Conservation (phyloP, 2,888 invertebrate genomes). For the Lysandra coridon region DNA sequence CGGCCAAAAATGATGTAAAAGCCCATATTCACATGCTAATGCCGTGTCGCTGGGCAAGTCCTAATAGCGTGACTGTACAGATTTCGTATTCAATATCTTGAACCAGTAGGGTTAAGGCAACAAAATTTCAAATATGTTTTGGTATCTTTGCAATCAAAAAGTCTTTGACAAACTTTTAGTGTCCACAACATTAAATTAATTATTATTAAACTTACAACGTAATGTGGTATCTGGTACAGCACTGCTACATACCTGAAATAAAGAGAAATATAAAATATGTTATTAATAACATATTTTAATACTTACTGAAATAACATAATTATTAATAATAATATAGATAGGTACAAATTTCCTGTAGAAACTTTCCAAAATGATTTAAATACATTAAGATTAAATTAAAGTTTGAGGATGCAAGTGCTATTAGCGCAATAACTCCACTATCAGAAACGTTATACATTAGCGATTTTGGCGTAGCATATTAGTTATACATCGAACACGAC, state of each 20-base stretch:
- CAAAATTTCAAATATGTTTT: neutral
- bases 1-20: constrained; percentile 43
- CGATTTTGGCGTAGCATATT: constrained; percentile 11
- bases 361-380: no score
- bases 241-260: neutral
- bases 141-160: no score
- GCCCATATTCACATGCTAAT: constrained; percentile 49
- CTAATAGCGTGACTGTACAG: constrained; percentile 29
- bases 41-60: constrained; percentile 37
- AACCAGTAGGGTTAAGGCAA: neutral
- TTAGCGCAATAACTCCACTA: neutral
- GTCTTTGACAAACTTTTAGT: neutral
- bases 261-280: neutral
- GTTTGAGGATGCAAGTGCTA: neutral
- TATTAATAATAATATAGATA: no score
- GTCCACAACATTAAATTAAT: neutral
- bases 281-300: neutral
- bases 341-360: no score
- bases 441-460: neutral
- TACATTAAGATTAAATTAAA: neutral
- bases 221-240: neutral
- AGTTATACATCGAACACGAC: neutral
- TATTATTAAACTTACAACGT: neutral
- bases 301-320: no score
- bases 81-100: constrained; percentile 27